Conservation (phyloP, 2,797 vertebrate genomes). For the Alcedo quadribrachys region DNA sequence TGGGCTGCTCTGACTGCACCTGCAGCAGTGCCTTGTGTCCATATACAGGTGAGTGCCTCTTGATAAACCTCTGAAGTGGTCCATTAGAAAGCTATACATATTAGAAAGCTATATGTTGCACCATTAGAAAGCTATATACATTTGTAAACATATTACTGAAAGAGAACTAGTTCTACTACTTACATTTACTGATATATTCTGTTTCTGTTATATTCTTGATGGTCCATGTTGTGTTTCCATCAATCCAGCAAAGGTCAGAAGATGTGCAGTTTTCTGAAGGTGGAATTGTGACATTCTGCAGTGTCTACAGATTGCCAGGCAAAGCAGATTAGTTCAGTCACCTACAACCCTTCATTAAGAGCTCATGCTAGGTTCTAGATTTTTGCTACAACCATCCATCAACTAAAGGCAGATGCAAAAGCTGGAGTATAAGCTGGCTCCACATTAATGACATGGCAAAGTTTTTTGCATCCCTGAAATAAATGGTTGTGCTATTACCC, state of each 20-base stretch:
- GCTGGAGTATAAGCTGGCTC: background rate
- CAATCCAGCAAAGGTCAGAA: slow-evolving; percentile 80
- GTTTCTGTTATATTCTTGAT: slow-evolving; percentile 77
- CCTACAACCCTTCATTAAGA: background rate
- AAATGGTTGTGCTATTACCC: background rate
- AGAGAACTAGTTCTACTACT: slow-evolving; percentile 49
- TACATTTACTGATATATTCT: slow-evolving; percentile 85
- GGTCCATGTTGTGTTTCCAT: slow-evolving; percentile 78
- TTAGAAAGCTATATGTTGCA: background rate
- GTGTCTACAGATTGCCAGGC: slow-evolving; percentile 58
- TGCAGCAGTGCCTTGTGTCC: background rate
- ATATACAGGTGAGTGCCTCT: accelerated
- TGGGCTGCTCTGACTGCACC: background rate
- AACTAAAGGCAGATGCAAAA: background rate
- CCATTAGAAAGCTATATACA: background rate
- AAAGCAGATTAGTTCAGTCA: background rate
- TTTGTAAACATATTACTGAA: background rate
- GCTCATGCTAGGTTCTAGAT: background rate
- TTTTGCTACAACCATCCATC: background rate
- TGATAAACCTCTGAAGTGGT: background rate
- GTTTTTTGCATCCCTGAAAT: background rate
- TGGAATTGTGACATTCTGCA: slow-evolving; percentile 82
- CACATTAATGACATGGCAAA: background rate
- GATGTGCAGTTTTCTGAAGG: slow-evolving; percentile 78
- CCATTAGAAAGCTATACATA: background rate